phyloP scores from a whole-genome alignment of 2,797 vertebrate species.

The Liasis olivaceus region DNA sequence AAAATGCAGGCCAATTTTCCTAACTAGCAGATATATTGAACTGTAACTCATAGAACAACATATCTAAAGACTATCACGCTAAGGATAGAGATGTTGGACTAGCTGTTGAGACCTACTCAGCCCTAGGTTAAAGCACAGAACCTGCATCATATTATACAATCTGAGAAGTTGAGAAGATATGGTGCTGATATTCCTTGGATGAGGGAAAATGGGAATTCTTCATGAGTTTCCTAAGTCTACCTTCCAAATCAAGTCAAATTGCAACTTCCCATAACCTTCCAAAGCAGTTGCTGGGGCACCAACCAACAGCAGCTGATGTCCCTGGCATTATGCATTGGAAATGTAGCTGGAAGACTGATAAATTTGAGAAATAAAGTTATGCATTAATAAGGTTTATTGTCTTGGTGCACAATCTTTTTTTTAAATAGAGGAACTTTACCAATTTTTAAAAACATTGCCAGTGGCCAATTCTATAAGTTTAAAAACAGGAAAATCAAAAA shows the following conservation, averaged over 20 bases:
- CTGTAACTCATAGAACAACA: background rate
- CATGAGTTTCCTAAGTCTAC: background rate
- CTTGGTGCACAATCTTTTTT: background rate
- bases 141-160: background rate
- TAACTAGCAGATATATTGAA: background rate
- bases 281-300: background rate
- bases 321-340: background rate
- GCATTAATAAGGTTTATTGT: background rate
- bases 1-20: background rate
- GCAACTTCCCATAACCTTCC: background rate
- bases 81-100: background rate
- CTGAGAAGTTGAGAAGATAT: background rate
- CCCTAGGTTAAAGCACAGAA: background rate
- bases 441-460: background rate
- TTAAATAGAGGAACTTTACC: background rate
- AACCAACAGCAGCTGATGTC: background rate
- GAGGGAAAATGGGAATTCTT: background rate
- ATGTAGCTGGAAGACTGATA: background rate
- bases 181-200: background rate
- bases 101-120: background rate
- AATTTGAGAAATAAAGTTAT: background rate
- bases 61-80: background rate
- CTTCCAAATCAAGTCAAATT: background rate
- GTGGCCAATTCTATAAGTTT: background rate
- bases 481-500: background rate